Evolutionary conservation across 2,888 invertebrate species (phyloP).

Genomic region (Drosophila niveifrons): DNA sequence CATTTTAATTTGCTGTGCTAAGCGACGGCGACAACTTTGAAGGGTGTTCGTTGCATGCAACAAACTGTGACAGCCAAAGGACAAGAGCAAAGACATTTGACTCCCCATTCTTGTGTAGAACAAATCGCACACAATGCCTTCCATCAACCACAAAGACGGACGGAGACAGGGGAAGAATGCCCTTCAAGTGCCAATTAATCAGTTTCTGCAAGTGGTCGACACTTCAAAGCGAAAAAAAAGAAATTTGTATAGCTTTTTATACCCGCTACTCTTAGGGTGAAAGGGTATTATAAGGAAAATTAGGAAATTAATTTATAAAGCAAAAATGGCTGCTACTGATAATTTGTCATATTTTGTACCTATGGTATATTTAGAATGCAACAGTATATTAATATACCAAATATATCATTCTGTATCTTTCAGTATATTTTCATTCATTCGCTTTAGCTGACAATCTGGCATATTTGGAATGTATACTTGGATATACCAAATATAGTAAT

Average conservation of each 20-base stretch:
- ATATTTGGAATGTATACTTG: too few relatives aligned
- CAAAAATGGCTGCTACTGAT: too few relatives aligned
- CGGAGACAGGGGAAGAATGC: constrained; percentile 4
- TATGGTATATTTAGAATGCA: too few relatives aligned
- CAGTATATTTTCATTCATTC: too few relatives aligned
- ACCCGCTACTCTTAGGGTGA: too few relatives aligned
- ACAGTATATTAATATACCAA: too few relatives aligned
- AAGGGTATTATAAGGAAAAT: too few relatives aligned
- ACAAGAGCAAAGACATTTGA: neutral
- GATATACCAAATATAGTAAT: too few relatives aligned
- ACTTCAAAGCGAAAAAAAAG: constrained; percentile 51
- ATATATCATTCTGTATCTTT: too few relatives aligned
- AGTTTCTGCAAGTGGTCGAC: constrained; percentile 63
- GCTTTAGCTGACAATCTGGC: too few relatives aligned
- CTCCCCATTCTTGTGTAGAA: constrained; percentile 29
- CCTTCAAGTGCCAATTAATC: constrained; percentile 75
- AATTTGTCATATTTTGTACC: too few relatives aligned
- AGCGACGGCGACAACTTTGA: constrained; percentile 20
- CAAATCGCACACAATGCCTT: constrained; percentile 53
- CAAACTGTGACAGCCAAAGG: constrained; percentile 44
- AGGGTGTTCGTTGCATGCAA: constrained; percentile 34
- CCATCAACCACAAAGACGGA: constrained; percentile 39
- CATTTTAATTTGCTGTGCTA: constrained; percentile 70
- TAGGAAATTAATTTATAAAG: too few relatives aligned
- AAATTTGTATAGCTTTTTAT: constrained; percentile 37